Evolutionary conservation across 1,140 invertebrate genomes (phyloP), one percentile per base, ranked within the genome.

Genomic region (Heliconius himera): DNA sequence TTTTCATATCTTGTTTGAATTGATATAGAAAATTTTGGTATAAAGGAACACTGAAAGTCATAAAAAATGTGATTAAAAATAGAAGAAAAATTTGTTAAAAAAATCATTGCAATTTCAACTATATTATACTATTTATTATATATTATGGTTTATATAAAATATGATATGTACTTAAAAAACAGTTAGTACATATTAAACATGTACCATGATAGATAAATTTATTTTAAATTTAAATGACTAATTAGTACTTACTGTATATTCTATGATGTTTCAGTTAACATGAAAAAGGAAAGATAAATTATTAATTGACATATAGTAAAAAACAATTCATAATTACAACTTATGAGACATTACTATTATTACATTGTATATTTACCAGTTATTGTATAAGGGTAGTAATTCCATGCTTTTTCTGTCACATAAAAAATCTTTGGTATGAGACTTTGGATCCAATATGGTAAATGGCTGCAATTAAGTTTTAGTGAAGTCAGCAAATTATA

Each of bases 351-450:
- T 41, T 20, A 20, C 13, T 72, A 38, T 46, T 46, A 46, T 46
- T 46, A 46, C 16, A 46, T 46, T 29, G 41, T 70, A 8, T 38
- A 73, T 49, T 89, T 95, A 97, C 97, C 97, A 96, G 98, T 98
- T 70, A 98, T 96, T 49, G 98, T 99, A 89, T 96, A 98, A 70
- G 98, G 98, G 95, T 98, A 99, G 95, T 98, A 99, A 93, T 99
- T 99, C 98, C 98, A 99, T 20, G 98, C 97, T 89, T 98, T 99
- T 94, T 99, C 98, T 81, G 97, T 98, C 1, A 99, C 96, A 93
- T 99, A 99, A 95, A 99, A 99, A 92, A 99, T 97, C 93, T 96
- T 97, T 79, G 98, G 98, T 89, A 98, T 96, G 54, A 99, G 91
- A 16, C 97, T 96, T 91, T 98, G 97, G 79, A 99, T 95, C 98